Evolutionary conservation across 2,888 invertebrate species (phyloP).

Genomic region (Calliphora vomitoria): DNA sequence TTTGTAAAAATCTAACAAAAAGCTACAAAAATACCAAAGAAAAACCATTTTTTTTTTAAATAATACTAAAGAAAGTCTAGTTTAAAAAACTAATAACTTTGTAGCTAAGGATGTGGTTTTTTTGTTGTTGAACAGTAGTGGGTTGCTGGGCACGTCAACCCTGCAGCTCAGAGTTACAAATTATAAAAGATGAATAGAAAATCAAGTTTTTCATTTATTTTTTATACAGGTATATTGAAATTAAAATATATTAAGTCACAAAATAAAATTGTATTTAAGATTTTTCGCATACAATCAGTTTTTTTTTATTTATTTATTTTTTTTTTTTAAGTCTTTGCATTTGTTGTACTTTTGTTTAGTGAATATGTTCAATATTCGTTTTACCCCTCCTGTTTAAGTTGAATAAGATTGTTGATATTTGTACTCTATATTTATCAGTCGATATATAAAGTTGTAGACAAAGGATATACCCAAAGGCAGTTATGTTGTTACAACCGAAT

Average conservation of each 20-base stretch:
- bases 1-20: conserved; percentile 12
- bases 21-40: conserved; percentile 19
- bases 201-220: conserved; percentile 31
- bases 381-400: conserved; percentile 25
- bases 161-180: background rate
- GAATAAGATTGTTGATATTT: conserved; percentile 2
- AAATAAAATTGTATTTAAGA: conserved; percentile 32
- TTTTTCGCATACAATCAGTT: conserved; percentile 44
- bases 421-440: background rate
- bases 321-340: background rate
- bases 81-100: conserved; percentile 4
- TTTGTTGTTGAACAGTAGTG: background rate
- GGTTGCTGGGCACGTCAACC: conserved; percentile 1
- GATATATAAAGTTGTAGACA: background rate
- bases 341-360: background rate
- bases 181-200: conserved; percentile 52
- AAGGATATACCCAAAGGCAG: too few species aligned
- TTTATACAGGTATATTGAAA: conserved; percentile 5
- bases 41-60: background rate
- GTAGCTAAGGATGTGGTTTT: background rate
- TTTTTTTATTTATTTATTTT: conserved; percentile 2
- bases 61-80: conserved; percentile 27
- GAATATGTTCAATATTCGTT: conserved; percentile 3
- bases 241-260: conserved; percentile 37
- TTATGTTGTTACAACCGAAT: too few species aligned